phyloP scores from a whole-genome alignment of 2,797 vertebrate genomes.

The Chaetodon trifasciatus region DNA sequence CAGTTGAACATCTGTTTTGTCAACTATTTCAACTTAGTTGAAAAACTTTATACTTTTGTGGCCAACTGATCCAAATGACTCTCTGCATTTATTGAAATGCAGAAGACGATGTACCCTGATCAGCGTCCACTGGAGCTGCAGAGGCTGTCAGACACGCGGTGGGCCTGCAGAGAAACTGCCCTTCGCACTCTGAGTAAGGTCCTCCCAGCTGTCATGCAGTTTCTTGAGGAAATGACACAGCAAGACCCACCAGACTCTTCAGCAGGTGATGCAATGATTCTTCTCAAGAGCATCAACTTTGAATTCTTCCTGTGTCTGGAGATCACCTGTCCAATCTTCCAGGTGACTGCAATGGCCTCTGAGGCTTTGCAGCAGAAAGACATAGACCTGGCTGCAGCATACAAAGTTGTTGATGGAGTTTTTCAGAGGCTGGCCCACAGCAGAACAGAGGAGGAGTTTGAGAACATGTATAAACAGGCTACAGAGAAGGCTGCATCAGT shows the following conservation, averaged over 20 bases:
- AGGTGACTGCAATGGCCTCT: conserved; percentile 25
- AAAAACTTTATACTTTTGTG: conserved; percentile 30
- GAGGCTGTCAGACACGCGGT: neutral
- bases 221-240: conserved; percentile 21
- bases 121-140: conserved; percentile 17
- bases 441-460: conserved; percentile 55
- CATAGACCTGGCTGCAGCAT: conserved; percentile 23
- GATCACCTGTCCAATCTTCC: conserved; percentile 30
- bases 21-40: conserved; percentile 33
- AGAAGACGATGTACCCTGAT: neutral
- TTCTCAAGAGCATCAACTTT: conserved; percentile 35
- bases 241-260: conserved; percentile 29
- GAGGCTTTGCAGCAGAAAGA: conserved; percentile 31
- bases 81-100: conserved; percentile 17
- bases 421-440: conserved; percentile 33
- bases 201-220: conserved; percentile 17
- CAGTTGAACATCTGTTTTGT: conserved; percentile 31
- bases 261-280: conserved; percentile 46
- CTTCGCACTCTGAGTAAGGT: conserved; percentile 7
- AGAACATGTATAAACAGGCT: conserved; percentile 25
- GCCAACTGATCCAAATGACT: conserved; percentile 2
- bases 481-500: conserved; percentile 37
- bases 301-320: conserved; percentile 31
- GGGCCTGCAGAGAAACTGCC: conserved; percentile 18
- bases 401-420: conserved; percentile 18